Percentiles rank a stretch among this genome's conserved stretches.
These are phyloP conservation scores for Poecilia latipinna DNA, from an alignment of 2,113 vertebrate genomes.

Conservation along the genomic window DNA sequence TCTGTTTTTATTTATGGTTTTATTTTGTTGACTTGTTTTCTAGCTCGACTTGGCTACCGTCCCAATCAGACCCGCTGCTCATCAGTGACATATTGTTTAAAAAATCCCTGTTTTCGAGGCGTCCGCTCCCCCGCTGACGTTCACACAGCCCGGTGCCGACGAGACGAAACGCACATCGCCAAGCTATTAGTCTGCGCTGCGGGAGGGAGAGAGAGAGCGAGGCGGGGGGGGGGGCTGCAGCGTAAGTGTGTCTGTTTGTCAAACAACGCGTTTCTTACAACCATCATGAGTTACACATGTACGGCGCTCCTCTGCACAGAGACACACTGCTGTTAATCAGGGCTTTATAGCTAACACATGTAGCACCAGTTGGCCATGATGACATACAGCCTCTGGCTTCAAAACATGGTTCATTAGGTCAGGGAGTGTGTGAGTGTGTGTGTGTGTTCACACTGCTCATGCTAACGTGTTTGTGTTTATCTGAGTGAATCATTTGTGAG, in stretches of 20 bases:
- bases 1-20: no score
- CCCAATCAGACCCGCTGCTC: conserved; percentile 3
- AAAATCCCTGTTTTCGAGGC: background rate
- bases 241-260: conserved; percentile 11
- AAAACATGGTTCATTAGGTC: conserved; percentile 52
- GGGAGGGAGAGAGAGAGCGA: background rate
- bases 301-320: conserved; percentile 18
- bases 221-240: background rate
- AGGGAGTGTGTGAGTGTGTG: conserved; percentile 14
- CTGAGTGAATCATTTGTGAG: background rate
- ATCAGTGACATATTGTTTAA: conserved; percentile 7
- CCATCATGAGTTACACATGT: conserved; percentile 23
- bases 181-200: conserved; percentile 39
- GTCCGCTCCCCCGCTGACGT: conserved; percentile 34
- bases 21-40: no score
- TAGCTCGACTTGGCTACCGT: conserved; percentile 18
- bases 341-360: conserved; percentile 58
- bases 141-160: conserved; percentile 30
- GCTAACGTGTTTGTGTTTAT: conserved; percentile 7
- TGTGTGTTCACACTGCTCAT: conserved; percentile 7
- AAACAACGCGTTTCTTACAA: conserved; percentile 41
- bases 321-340: conserved; percentile 53
- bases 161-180: conserved; percentile 35
- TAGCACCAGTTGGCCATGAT: conserved; percentile 48
- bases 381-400: conserved; percentile 32